Evolutionary conservation across 2,113 vertebrate species (phyloP), one percentile per base, ranked within the genome.

Genomic region (Zapornia atra): DNA sequence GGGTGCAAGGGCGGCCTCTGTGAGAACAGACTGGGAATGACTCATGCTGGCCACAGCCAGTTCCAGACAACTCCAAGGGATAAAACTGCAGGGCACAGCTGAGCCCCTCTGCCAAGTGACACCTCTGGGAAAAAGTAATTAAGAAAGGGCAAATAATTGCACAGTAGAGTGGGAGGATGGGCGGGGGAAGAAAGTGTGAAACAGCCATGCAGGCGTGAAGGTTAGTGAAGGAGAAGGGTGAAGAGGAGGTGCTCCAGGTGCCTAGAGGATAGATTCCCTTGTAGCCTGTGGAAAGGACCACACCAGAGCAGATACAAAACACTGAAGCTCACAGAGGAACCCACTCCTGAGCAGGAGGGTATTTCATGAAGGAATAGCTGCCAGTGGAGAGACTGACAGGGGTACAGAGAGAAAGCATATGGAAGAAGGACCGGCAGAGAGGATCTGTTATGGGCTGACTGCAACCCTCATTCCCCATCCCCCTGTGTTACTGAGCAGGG

Each of bases 301-400:
- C 2, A 1, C 8, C 19, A 56, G 29, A 56, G 19, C 10, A 65
- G 19, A 50, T 19, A 50, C 10, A 44, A 36, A 21, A 59, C 26
- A 10, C 16, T 18, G 26, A 36, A 73, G 59, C 20, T 51, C 25
- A 59, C 1, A 2, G 42, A 82, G 31, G 44, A 50, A 11, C 59
- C 20, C 40, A 4, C 25, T 44, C 21, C 15, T 42, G 50, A 72
- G 34, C 34, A 50, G 25, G 34, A 34, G 12, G 19, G 51, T 34
- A 31, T 57, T 57, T 81, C 12, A 40, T 21, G n/a, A 72, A 81
- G 51, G 42, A 72, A 15, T 0, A 0, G 15, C 42, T 0, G 0
- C 15, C 34, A 31, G 24, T 42, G 42, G 29, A 57, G 20, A 57
- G 15, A 22, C 9, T 1, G 1, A 20, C 50, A 38, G n/a, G 38